These are phyloP conservation scores for Atlantisia rogersi DNA, from an alignment of 2,113 vertebrate species.

Conservation along the genomic window DNA sequence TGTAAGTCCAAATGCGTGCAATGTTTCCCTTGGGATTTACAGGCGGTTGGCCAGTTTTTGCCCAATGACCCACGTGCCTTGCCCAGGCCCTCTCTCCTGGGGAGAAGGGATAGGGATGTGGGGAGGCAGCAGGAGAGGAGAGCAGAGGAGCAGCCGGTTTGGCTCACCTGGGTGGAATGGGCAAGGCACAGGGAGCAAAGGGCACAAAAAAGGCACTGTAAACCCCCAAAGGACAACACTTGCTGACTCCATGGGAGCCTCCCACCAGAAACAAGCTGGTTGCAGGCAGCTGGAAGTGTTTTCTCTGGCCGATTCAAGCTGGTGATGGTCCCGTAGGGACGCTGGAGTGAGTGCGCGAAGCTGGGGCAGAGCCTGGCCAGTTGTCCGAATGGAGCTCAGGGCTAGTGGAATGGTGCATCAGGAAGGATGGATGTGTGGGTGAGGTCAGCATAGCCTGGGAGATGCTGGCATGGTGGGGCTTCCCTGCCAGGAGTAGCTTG, in stretches of 20 bases:
- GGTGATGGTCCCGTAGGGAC: fast-evolving
- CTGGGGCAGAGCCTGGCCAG: neutral
- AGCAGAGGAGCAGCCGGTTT: neutral
- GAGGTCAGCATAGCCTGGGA: neutral
- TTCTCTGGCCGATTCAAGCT: neutral
- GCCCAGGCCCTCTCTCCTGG: neutral
- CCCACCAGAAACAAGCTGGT: conserved; percentile 54
- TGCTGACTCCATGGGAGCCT: conserved; percentile 14
- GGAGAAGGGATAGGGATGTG: neutral
- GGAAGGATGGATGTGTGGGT: neutral
- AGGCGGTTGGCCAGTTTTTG: neutral
- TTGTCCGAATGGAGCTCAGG: neutral
- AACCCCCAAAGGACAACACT: conserved; percentile 68
- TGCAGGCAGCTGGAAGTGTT: conserved; percentile 49
- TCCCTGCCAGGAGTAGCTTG: fast-evolving
- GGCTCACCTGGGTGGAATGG: neutral
- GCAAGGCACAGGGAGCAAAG: neutral
- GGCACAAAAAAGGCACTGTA: conserved; percentile 37
- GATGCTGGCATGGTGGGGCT: neutral
- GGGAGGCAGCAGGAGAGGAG: neutral
- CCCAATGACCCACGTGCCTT: neutral
- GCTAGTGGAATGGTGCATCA: fast-evolving
- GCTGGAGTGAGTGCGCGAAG: neutral
- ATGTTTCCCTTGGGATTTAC: conserved; percentile 61
- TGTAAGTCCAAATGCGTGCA: conserved; percentile 62